Percentiles rank a stretch among this genome's conserved stretches.
These are phyloP conservation scores for Myiozetetes cayanensis DNA, from an alignment of 2,113 vertebrate genomes.

Conservation along the genomic window DNA sequence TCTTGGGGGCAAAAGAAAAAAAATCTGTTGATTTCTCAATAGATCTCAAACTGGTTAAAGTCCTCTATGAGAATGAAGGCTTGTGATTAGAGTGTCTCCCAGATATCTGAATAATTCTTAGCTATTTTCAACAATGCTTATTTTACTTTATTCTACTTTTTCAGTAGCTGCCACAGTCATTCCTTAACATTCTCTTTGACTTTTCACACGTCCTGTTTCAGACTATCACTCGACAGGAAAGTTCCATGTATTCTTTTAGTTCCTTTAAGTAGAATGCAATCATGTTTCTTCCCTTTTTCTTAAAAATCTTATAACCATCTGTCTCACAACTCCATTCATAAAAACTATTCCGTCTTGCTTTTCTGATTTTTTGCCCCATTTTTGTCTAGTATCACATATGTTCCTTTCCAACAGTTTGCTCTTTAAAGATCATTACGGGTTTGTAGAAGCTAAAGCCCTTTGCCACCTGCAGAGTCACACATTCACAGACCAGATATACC, in stretches of 20 bases:
- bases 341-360: not conserved
- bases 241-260: not conserved
- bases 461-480: not conserved
- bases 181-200: not conserved
- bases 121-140: not conserved
- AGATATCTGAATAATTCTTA: not conserved
- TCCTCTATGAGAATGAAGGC: not conserved
- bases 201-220: not conserved
- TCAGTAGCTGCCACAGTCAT: not conserved
- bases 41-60: not conserved
- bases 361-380: not conserved
- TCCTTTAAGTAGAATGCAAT: not conserved
- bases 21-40: not conserved
- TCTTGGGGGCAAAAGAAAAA: not conserved
- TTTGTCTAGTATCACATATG: not conserved
- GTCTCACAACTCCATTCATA: not conserved
- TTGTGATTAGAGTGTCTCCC: not conserved
- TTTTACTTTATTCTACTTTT: not conserved
- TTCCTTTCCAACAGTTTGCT: not conserved
- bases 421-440: not conserved
- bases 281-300: not conserved
- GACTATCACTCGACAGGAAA: not conserved
- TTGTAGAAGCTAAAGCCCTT: not conserved
- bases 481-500: not conserved
- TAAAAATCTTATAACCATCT: not conserved